A percentile compares a stretch with the other conserved stretches of the same genome.
Evolutionary conservation across 2,113 vertebrate genomes (phyloP).

Genomic region (Peromyscus maniculatus): DNA sequence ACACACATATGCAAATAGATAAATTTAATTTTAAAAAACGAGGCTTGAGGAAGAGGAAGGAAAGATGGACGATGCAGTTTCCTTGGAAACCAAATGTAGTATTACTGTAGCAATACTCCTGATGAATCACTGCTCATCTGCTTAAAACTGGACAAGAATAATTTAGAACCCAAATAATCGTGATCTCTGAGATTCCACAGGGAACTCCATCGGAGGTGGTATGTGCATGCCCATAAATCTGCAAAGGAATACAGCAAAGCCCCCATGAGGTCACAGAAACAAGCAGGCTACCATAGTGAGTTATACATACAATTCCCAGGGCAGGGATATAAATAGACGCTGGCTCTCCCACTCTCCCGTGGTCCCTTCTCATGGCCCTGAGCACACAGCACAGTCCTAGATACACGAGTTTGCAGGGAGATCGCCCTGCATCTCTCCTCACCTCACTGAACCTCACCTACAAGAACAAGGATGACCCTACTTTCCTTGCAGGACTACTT

Average conservation of each 20-base stretch:
- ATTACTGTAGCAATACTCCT: constrained; percentile 80
- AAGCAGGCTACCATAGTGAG: constrained; percentile 39
- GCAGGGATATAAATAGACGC: constrained; percentile 46
- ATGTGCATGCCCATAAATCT: constrained; percentile 56
- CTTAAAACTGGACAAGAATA: constrained; percentile 80
- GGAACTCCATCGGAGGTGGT: constrained; percentile 58
- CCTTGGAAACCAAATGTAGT: constrained; percentile 83
- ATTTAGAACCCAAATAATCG: constrained; percentile 81
- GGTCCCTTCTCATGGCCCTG: neutral
- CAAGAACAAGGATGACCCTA: neutral
- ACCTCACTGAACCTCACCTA: neutral
- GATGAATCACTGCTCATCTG: constrained; percentile 76
- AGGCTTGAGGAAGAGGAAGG: constrained; percentile 28
- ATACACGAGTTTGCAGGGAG: neutral
- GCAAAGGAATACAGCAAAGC: constrained; percentile 29
- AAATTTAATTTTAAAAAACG: neutral
- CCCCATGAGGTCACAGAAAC: neutral
- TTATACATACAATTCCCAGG: constrained; percentile 61
- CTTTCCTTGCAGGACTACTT: neutral
- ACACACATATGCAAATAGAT: neutral
- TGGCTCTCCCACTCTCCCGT: neutral
- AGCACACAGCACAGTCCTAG: neutral
- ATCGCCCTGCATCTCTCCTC: neutral
- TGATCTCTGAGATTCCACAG: constrained; percentile 57
- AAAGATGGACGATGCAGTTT: constrained; percentile 64